A percentile compares a stretch with the other conserved stretches of the same genome.
These are phyloP conservation scores for Hyperoplus lanceolatus DNA, from an alignment of 2,797 vertebrate genomes.

Conservation along the genomic window DNA sequence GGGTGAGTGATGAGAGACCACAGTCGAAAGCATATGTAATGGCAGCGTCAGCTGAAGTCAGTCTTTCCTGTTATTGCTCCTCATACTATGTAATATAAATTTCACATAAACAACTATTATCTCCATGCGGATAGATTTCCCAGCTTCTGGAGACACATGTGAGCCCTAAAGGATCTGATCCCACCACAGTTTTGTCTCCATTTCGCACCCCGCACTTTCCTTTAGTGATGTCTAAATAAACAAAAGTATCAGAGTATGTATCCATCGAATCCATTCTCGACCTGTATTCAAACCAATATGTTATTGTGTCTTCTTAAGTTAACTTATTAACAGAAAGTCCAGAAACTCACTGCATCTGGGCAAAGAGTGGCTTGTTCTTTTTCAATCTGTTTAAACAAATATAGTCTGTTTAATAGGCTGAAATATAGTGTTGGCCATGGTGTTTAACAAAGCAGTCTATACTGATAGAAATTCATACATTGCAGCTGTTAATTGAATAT, in stretches of 20 bases:
- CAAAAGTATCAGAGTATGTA: slow-evolving; percentile 4
- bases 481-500: not conserved
- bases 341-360: not conserved
- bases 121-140: slow-evolving; percentile 54
- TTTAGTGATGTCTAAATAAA: slow-evolving; percentile 44
- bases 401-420: no score
- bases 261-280: slow-evolving; percentile 37
- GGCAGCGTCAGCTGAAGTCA: slow-evolving; percentile 58
- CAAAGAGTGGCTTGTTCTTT: not conserved
- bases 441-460: not conserved
- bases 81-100: slow-evolving; percentile 52
- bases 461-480: not conserved
- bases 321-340: not conserved
- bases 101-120: slow-evolving; percentile 75
- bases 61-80: slow-evolving; percentile 70
- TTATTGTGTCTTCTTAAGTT: not conserved
- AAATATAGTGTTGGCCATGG: no score
- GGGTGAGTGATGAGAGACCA: slow-evolving; percentile 73
- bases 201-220: slow-evolving; percentile 7
- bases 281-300: not conserved
- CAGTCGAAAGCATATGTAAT: slow-evolving; percentile 64
- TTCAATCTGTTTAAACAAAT: not conserved
- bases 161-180: slow-evolving; percentile 18
- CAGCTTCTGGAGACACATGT: slow-evolving; percentile 34
- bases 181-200: slow-evolving; percentile 13